Evolutionary conservation across 1,140 invertebrate genomes (phyloP).

Genomic region (Rhagoletis zephyria): DNA sequence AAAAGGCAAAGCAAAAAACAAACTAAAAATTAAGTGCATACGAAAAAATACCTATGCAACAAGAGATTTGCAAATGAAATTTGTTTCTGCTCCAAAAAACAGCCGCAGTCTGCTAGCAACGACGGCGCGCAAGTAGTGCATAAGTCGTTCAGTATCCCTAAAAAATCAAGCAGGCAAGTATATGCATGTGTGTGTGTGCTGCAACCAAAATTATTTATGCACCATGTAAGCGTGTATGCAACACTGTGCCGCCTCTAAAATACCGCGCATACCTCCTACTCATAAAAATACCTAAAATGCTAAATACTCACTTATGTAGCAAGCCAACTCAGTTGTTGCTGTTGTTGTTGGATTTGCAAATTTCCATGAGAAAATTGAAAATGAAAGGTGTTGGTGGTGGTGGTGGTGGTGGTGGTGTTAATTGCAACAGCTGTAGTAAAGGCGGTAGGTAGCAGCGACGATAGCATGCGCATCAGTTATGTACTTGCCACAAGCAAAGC

Average conservation of each 20-base stretch:
- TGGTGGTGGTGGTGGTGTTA: constrained; percentile 34
- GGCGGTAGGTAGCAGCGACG: too few relatives aligned
- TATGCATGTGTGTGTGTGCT: neutral
- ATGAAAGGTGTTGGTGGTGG: constrained; percentile 37
- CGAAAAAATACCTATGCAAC: neutral
- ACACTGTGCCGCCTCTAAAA: neutral
- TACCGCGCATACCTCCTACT: neutral
- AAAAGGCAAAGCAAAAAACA: neutral
- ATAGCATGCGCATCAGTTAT: neutral
- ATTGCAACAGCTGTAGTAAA: neutral
- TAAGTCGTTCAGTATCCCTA: constrained; percentile 5
- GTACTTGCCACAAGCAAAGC: neutral
- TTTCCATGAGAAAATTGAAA: constrained; percentile 39
- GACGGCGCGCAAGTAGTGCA: neutral
- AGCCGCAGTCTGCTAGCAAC: neutral
- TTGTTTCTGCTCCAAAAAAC: constrained; percentile 43
- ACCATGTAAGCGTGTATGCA: neutral
- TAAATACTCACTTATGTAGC: constrained; percentile 34
- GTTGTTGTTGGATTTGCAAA: neutral
- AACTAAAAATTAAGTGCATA: neutral
- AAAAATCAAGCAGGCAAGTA: neutral
- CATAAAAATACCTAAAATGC: constrained; percentile 39
- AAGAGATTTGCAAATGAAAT: constrained; percentile 46
- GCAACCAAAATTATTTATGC: too few relatives aligned
- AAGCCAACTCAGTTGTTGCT: neutral